Conservation (phyloP, 2,888 invertebrate species). For the Halocaridina rubra region DNA sequence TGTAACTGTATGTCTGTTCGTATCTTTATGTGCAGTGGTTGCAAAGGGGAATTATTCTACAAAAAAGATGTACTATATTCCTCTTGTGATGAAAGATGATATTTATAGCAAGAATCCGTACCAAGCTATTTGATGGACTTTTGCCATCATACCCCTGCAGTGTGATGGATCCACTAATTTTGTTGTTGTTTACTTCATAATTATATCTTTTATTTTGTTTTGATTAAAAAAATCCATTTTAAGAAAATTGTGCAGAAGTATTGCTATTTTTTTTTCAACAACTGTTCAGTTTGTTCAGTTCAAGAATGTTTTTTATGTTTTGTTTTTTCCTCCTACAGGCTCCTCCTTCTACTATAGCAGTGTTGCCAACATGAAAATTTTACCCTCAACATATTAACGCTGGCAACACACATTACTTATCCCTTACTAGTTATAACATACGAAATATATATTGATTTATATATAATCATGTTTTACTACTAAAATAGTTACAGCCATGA, state of each 20-base stretch:
- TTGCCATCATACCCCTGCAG: not conserved
- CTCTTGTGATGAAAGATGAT: no score
- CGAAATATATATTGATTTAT: no score
- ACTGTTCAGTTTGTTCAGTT: not conserved
- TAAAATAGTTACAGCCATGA: no score
- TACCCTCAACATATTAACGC: constrained; percentile 63
- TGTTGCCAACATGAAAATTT: constrained; percentile 63
- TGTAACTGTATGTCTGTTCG: no score
- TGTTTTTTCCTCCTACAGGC: constrained; percentile 55
- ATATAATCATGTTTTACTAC: no score
- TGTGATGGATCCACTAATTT: constrained; percentile 31
- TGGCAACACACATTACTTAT: constrained; percentile 26
- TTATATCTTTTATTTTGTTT: not conserved
- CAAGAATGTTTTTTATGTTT: not conserved
- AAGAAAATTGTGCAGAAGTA: not conserved
- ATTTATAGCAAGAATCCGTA: not conserved
- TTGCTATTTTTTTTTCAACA: not conserved
- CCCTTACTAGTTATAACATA: constrained; percentile 40
- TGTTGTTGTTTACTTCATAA: not conserved
- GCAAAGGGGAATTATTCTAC: no score
- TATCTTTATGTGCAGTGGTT: no score
- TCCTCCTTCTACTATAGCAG: constrained; percentile 64
- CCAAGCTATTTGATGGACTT: not conserved
- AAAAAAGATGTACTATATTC: no score
- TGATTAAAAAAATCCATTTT: not conserved